Base-by-base conservation (phyloP, 1,140 invertebrate species). In the Lepidotrigona ventralis region DNA sequence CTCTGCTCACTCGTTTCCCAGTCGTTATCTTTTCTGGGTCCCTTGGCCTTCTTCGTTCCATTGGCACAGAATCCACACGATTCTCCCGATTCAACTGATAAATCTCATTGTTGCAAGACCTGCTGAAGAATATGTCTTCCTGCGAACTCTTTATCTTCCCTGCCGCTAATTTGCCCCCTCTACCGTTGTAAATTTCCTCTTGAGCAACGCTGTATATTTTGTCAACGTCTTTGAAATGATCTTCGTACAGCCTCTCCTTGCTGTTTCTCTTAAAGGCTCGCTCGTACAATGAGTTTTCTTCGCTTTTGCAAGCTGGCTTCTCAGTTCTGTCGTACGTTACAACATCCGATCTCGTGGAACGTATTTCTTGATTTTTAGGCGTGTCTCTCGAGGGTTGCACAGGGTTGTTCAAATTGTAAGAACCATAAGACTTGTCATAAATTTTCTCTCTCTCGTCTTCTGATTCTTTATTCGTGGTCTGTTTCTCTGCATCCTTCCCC, bases 141-240 rank as follows among this genome's bases (percentile, higher is more conserved):
- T 89, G 85, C 3, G 68, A 66, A 4, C 56, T 85, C 39, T 21
- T 81, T 23, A n/a, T 53, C 76, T 81, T 78, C 9, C 56, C 39
- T 5, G 53, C 19, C 2, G 68, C 69, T 0, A 63, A 21, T 14
- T 70, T 88, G 11, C 88, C 91, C 17, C 82, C 90, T 81, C 92
- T 93, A 2, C 78, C 81, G 14, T 56, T 51, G 17, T 79, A 74
- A 63, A 83, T n/a, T 8, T 93, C 91, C 4, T 92, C 91, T 23
- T 90, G 75, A 21, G 72, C 89, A 17, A 93, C 69, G 77, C 85
- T 92, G 21, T 91, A 92, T 74, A 94, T 94, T 77, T 94, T 94
- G 70, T 94, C 93, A 1, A 82, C 91, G 26, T 94, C 91, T n/a
- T 89, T 90, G n/a, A 94, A 92, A 64, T 91, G 91, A 8, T 92